These are phyloP conservation scores for Onychomys leucogaster DNA, from an alignment of 2,797 vertebrate genomes.

Conservation along the genomic window DNA sequence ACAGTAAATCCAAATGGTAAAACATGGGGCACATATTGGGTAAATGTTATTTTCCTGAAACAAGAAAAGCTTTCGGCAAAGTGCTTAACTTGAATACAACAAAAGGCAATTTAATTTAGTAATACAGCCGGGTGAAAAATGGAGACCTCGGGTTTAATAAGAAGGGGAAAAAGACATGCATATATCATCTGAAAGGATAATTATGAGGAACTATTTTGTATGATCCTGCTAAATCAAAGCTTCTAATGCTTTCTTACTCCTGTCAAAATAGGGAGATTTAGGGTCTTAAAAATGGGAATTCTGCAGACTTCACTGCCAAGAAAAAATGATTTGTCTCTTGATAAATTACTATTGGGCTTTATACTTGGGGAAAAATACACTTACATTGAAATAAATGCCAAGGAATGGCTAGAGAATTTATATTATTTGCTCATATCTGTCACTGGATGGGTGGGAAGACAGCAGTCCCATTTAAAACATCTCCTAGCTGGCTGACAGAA, in stretches of 20 bases:
- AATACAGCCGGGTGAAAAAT: conserved; percentile 90
- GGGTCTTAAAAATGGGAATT: conserved; percentile 91
- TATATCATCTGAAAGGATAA: conserved; percentile 92
- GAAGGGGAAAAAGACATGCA: conserved; percentile 88
- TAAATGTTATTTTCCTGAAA: conserved; percentile 88
- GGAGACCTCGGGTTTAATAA: conserved; percentile 91
- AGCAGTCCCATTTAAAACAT: conserved; percentile 87
- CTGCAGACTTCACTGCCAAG: conserved; percentile 92
- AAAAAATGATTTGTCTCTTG: conserved; percentile 92
- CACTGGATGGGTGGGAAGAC: conserved; percentile 87
- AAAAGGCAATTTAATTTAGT: conserved; percentile 92
- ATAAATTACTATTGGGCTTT: conserved; percentile 91
- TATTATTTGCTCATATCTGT: conserved; percentile 88
- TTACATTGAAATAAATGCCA: conserved; percentile 91
- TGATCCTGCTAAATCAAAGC: conserved; percentile 92
- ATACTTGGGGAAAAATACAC: conserved; percentile 89
- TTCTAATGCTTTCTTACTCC: conserved; percentile 92
- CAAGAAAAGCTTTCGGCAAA: conserved; percentile 88
- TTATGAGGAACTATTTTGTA: conserved; percentile 93
- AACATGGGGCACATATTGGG: conserved; percentile 83
- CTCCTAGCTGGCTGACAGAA: conserved; percentile 83
- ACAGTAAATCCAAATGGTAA: conserved; percentile 88
- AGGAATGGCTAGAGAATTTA: conserved; percentile 89
- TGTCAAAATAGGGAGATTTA: conserved; percentile 91
- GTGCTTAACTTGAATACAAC: conserved; percentile 90